Percentiles rank a stretch among this genome's conserved stretches.
Conservation (phyloP, 2,113 vertebrate species). For the Sinosuthora webbiana region DNA sequence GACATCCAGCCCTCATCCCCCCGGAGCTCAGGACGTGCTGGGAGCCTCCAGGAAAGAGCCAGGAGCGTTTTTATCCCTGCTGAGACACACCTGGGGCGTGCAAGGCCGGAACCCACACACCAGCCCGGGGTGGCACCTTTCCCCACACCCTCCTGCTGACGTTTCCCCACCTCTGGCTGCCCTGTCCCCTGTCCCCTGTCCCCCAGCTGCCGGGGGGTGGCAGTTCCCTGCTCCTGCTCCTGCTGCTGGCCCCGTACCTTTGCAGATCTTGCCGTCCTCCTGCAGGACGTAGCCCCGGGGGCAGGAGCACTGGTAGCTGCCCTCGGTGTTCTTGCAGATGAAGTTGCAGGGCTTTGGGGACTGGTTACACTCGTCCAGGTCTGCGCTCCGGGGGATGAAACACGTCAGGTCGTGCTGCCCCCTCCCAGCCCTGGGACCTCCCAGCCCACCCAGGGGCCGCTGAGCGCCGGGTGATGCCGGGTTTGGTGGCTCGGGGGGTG, state of each 20-base stretch:
- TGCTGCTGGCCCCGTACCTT: constrained; percentile 73
- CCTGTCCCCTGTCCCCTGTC: not conserved
- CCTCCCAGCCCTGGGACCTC: not conserved
- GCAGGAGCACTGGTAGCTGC: constrained; percentile 92
- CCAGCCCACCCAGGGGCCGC: not conserved
- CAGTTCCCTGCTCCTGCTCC: not conserved
- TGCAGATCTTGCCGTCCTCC: constrained; percentile 90
- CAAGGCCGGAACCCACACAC: not conserved
- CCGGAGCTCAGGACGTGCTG: not conserved
- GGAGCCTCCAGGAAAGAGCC: not conserved
- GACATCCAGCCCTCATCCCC: not conserved
- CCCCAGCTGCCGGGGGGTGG: too few relatives aligned
- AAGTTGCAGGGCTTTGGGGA: constrained; percentile 90
- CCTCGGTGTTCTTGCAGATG: constrained; percentile 95
- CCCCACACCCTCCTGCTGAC: rapidly evolving
- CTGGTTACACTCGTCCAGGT: constrained; percentile 89
- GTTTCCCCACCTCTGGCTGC: rapidly evolving
- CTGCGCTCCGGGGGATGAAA: constrained; percentile 59
- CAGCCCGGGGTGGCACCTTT: not conserved
- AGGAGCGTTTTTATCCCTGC: not conserved
- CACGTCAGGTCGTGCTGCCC: not conserved
- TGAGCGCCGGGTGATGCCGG: not conserved
- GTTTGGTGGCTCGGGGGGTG: not conserved
- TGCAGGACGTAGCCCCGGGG: constrained; percentile 89
- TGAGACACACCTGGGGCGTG: not conserved